Evolutionary conservation across 2,888 invertebrate genomes (phyloP).

Genomic region (Pyralis farinalis): DNA sequence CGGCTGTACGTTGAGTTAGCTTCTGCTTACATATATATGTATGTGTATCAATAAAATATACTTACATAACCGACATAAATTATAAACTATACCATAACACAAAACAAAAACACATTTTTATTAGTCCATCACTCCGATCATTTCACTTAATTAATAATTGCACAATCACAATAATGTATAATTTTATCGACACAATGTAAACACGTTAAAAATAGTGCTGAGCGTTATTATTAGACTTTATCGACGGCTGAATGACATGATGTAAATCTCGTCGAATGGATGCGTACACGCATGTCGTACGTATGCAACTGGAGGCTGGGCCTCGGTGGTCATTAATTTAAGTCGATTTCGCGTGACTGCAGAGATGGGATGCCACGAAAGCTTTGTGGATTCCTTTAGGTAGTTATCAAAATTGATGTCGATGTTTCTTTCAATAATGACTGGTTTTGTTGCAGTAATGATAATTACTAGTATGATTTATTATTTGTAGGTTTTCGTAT

Average conservation of each 20-base stretch:
- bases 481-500: too few species aligned
- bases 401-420: neutral
- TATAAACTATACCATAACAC: too few species aligned
- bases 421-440: neutral
- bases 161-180: neutral
- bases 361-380: conserved; percentile 22
- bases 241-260: conserved; percentile 26
- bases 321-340: conserved; percentile 45
- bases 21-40: too few species aligned
- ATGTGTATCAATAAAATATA: neutral
- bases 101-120: too few species aligned
- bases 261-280: conserved; percentile 14
- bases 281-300: conserved; percentile 30
- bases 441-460: too few species aligned
- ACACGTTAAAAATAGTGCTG: conserved; percentile 30
- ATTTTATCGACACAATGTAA: neutral
- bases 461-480: too few species aligned
- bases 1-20: too few species aligned
- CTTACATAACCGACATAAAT: conserved; percentile 7
- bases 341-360: conserved; percentile 27
- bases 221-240: conserved; percentile 27
- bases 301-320: conserved; percentile 39
- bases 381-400: neutral
- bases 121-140: too few species aligned
- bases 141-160: neutral